These are phyloP conservation scores for Ceratoteleas bidentatus DNA, from an alignment of 1,140 invertebrate genomes.

Conservation along the genomic window DNA sequence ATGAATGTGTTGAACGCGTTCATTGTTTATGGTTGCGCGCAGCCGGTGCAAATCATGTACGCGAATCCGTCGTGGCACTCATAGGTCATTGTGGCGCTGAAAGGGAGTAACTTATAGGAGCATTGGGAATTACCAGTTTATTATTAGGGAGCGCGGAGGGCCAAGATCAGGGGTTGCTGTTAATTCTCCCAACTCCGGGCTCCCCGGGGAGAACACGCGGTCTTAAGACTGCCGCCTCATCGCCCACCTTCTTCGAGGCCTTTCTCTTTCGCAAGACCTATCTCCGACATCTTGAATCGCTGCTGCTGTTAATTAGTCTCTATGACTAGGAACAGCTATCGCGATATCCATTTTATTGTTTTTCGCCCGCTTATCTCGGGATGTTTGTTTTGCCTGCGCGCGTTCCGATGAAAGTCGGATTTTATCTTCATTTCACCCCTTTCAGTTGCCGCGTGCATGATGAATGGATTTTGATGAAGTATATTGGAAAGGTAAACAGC, in stretches of 20 bases:
- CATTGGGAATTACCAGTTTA: slow-evolving; percentile 82
- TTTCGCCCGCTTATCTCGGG: slow-evolving; percentile 18
- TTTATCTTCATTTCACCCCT: background rate
- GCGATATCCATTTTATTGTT: slow-evolving; percentile 52
- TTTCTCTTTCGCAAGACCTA: slow-evolving; percentile 60
- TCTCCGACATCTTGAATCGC: slow-evolving; percentile 76
- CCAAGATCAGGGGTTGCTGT: slow-evolving; percentile 79
- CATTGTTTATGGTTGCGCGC: slow-evolving; percentile 61
- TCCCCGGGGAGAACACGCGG: slow-evolving; percentile 77
- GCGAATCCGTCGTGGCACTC: slow-evolving; percentile 68
- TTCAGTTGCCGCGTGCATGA: too few species aligned
- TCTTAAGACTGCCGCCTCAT: slow-evolving; percentile 77
- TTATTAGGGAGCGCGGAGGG: slow-evolving; percentile 80
- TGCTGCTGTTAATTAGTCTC: slow-evolving; percentile 77
- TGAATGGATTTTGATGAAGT: too few species aligned
- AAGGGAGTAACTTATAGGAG: slow-evolving; percentile 82
- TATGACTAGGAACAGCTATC: slow-evolving; percentile 74
- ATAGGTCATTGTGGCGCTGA: slow-evolving; percentile 79
- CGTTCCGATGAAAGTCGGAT: too few species aligned
- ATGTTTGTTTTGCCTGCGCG: too few species aligned
- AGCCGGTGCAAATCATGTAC: slow-evolving; percentile 62
- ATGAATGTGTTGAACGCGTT: slow-evolving; percentile 58
- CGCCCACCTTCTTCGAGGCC: slow-evolving; percentile 64
- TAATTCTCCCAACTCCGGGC: slow-evolving; percentile 79
- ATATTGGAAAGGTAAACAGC: too few species aligned